phyloP scores from a whole-genome alignment of 2,888 invertebrate genomes.

The Lysandra bellargus region DNA sequence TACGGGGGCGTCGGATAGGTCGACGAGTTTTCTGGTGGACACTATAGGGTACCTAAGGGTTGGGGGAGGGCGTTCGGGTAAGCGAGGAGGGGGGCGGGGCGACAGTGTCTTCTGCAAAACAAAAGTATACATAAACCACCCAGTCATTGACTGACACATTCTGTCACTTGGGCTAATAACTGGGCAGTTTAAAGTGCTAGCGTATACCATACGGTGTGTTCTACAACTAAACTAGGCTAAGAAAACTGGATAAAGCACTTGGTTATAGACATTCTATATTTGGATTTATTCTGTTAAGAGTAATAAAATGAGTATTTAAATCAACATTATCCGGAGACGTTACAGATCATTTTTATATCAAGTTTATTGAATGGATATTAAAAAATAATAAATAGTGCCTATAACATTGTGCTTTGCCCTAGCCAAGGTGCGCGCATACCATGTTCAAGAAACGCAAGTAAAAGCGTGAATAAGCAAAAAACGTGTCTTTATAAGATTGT shows the following conservation, averaged over 20 bases:
- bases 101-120: constrained; percentile 76
- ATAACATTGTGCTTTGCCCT: not conserved
- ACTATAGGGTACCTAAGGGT: constrained; percentile 71
- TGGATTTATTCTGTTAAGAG: not conserved
- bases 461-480: not conserved
- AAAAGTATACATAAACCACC: constrained; percentile 52
- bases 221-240: not conserved
- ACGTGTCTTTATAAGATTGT: not conserved
- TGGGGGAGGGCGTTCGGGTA: constrained; percentile 72
- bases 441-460: not conserved
- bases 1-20: constrained; percentile 68
- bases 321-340: no score
- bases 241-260: not conserved
- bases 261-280: not conserved
- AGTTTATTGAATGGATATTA: not conserved
- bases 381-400: not conserved
- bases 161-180: not conserved
- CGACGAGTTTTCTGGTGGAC: constrained; percentile 70
- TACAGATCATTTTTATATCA: not conserved
- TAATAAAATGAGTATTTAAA: no score
- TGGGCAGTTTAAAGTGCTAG: not conserved
- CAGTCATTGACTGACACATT: not conserved
- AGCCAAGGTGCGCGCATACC: not conserved
- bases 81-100: constrained; percentile 70
- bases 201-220: not conserved